phyloP scores from a whole-genome alignment of 2,888 invertebrate genomes.

The Mesorhabditis belari region DNA sequence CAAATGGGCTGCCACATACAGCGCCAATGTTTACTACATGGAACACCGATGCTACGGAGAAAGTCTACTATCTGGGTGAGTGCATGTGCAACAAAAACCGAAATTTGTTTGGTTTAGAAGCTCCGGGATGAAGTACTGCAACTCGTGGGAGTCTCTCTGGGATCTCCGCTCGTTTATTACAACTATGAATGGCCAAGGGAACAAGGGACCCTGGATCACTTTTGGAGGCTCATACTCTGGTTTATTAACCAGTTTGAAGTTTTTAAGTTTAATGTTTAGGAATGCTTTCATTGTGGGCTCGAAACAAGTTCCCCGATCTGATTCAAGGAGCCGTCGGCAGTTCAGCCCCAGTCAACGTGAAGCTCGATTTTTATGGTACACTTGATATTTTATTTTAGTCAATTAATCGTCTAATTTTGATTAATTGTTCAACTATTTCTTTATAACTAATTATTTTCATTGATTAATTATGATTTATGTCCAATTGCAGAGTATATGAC shows the following conservation, averaged over 20 bases:
- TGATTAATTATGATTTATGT: background rate
- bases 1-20: constrained; percentile 47
- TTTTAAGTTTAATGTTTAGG: constrained; percentile 62
- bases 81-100: background rate
- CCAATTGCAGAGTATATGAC: constrained; percentile 19
- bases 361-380: constrained; percentile 74
- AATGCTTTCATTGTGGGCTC: constrained; percentile 78
- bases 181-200: constrained; percentile 62
- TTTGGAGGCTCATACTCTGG: constrained; percentile 74
- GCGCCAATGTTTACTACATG: constrained; percentile 76
- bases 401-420: too few relatives aligned
- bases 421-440: too few relatives aligned
- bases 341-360: constrained; percentile 78
- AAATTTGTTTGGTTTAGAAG: background rate
- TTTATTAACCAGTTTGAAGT: background rate
- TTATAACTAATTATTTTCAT: background rate
- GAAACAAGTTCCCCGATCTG: constrained; percentile 76
- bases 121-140: constrained; percentile 69
- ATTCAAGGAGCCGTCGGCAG: constrained; percentile 78
- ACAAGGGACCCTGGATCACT: constrained; percentile 71
- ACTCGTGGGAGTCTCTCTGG: constrained; percentile 62
- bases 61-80: constrained; percentile 63
- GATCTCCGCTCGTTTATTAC: constrained; percentile 78
- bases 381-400: too few relatives aligned
- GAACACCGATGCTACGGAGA: constrained; percentile 91